Percentiles rank a stretch among this genome's conserved stretches.
Conservation (phyloP, 2,797 vertebrate species). For the Coracias cyanogaster region DNA sequence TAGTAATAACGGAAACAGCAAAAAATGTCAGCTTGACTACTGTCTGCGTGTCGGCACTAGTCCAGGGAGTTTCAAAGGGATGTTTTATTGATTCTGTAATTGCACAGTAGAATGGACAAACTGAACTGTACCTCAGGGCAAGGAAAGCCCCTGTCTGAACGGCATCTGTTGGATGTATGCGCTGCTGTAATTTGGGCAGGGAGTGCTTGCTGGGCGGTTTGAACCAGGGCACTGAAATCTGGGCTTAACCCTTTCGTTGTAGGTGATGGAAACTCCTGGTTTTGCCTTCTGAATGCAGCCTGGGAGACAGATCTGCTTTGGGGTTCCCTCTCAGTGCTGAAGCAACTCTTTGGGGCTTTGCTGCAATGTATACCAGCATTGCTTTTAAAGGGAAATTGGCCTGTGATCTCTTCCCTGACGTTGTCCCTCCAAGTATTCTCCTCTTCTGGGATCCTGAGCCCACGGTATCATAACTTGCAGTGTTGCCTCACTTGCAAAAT, state of each 20-base stretch:
- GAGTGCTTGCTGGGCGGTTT: conserved; percentile 39
- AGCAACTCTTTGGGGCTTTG: fast-evolving
- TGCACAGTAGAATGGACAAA: conserved; percentile 84
- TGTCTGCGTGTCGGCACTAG: conserved; percentile 84
- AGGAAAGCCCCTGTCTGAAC: conserved; percentile 87
- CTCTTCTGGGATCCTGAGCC: neutral
- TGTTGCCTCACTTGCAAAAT: conserved; percentile 4
- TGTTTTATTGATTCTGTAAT: conserved; percentile 88
- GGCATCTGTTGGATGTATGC: conserved; percentile 80
- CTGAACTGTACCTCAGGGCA: conserved; percentile 81
- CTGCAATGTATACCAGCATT: fast-evolving
- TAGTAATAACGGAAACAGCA: conserved; percentile 79
- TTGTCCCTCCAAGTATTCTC: neutral
- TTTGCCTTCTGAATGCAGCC: neutral
- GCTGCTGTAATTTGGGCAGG: conserved; percentile 78
- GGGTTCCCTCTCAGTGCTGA: neutral
- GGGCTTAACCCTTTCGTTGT: conserved; percentile 50
- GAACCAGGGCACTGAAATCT: conserved; percentile 30
- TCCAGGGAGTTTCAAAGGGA: conserved; percentile 88
- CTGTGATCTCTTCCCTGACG: fast-evolving
- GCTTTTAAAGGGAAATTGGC: neutral
- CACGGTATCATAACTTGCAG: neutral
- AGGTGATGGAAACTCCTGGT: fast-evolving
- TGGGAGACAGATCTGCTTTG: neutral
- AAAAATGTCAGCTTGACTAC: conserved; percentile 77